A percentile compares a stretch with the other conserved stretches of the same genome.
phyloP scores from a whole-genome alignment of 2,888 invertebrate genomes.

The Idaea aversata region DNA sequence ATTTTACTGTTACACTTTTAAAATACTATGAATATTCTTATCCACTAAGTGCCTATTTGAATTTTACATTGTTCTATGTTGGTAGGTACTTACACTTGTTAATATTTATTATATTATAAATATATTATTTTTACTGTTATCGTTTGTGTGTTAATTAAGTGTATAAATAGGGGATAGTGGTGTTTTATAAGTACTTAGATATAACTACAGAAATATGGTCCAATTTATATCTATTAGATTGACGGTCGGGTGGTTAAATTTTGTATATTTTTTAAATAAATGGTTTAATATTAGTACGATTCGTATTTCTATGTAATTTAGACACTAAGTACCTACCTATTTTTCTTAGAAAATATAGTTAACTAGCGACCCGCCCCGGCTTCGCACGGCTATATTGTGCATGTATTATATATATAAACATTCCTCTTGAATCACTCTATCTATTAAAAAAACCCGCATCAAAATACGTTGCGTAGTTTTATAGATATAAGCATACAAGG shows the following conservation, averaged over 20 bases:
- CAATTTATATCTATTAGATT: conserved; percentile 20
- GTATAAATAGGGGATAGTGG: conserved; percentile 51
- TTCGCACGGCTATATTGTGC: too few relatives aligned
- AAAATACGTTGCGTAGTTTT: too few relatives aligned
- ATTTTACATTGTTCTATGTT: background rate
- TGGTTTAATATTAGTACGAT: conserved; percentile 36
- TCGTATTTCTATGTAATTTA: conserved; percentile 5
- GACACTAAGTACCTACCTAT: background rate
- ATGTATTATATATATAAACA: too few relatives aligned
- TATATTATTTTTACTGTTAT: conserved; percentile 7
- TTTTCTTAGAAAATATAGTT: too few relatives aligned
- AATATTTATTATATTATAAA: conserved; percentile 2
- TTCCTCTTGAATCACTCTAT: too few relatives aligned
- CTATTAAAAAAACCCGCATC: too few relatives aligned
- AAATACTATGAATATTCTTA: too few relatives aligned
- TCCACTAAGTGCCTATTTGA: too few relatives aligned
- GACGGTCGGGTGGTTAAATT: conserved; percentile 31
- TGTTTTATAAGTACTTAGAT: conserved; percentile 54
- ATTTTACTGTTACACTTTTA: too few relatives aligned
- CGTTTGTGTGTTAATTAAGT: conserved; percentile 21
- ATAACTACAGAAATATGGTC: conserved; percentile 35
- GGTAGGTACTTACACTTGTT: background rate
- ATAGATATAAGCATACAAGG: too few relatives aligned
- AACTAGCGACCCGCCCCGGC: too few relatives aligned
- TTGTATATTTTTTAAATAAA: conserved; percentile 55